Base-by-base conservation (phyloP, 2,113 vertebrate genomes). In the Pangasianodon hypophthalmus region DNA sequence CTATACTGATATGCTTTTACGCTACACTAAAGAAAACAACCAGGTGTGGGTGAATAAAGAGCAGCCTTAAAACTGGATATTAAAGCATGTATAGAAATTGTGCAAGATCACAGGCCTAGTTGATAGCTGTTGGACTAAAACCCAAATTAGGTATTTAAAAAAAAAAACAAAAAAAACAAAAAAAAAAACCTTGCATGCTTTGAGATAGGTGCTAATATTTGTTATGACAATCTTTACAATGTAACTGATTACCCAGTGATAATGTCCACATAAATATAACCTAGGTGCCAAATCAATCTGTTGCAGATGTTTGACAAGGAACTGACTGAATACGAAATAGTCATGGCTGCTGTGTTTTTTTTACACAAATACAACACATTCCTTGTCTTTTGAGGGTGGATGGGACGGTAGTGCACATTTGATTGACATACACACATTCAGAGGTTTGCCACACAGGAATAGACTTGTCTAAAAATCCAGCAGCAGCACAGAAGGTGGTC, bases 381-480 rank as follows among this genome's bases (percentile, higher is more conserved):
- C 10, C 52, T 91, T 87, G 80, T 89, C 90, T 94, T 84, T 73
- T 92, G 90, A 80, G 91, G 86, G 84, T 87, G 52, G 54, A 29
- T 21, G 89, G 44, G 90, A 29, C 73, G 18, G 29, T 62, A 84
- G 89, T 4, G 56, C 56, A 91, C 81, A 81, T 86, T 81, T 91
- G 18, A 73, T 37, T 79, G 24, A 0, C 32, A 60, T 19, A 44
- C 50, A 58, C 52, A 9, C 60, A 86, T n/a, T 85, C 24, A 75
- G 26, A 44, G 62, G 26, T 73, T 84, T 73, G 50, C 79, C 67
- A 29, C 11, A 82, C 92, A 91, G 71, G 84, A 62, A 24, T 1
- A 54, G 90, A 71, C 91, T 88, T 91, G 91, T 88, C 90, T 58
- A 86, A 81, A 92, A 91, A 92, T 62, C 60, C 86, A 73, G 52